Evolutionary conservation across 2,888 invertebrate genomes (phyloP).

Genomic region (Steinernema scapterisci): DNA sequence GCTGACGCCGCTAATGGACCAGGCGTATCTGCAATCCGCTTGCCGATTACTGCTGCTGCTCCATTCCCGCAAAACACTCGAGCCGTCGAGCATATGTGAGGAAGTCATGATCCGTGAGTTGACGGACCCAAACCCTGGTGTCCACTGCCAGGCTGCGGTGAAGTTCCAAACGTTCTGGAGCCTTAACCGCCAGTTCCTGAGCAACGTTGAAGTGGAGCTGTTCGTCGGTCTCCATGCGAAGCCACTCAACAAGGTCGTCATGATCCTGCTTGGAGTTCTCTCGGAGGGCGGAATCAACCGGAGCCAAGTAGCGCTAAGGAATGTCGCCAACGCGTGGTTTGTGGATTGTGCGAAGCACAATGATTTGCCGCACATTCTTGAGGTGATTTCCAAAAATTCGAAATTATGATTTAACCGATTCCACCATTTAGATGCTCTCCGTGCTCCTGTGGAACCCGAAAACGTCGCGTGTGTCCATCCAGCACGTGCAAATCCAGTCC

Average conservation of each 20-base stretch:
- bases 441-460: constrained; percentile 79
- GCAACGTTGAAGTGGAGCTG: constrained; percentile 43
- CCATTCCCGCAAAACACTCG: constrained; percentile 75
- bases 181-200: constrained; percentile 46
- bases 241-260: constrained; percentile 61
- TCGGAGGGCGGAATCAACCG: constrained; percentile 59
- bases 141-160: constrained; percentile 49
- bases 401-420: constrained; percentile 75
- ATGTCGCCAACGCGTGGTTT: constrained; percentile 78
- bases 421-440: constrained; percentile 70
- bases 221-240: constrained; percentile 44
- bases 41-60: constrained; percentile 79
- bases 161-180: constrained; percentile 64
- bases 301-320: constrained; percentile 53
- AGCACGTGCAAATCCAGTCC: constrained; percentile 66
- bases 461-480: constrained; percentile 81
- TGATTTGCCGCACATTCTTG: constrained; percentile 79
- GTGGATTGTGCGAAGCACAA: constrained; percentile 76
- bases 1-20: constrained; percentile 31
- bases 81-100: constrained; percentile 70
- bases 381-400: constrained; percentile 74
- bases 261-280: constrained; percentile 63
- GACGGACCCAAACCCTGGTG: constrained; percentile 47
- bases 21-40: constrained; percentile 42
- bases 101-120: constrained; percentile 58